Percentiles rank a stretch among this genome's conserved stretches.
phyloP scores from a whole-genome alignment of 2,113 vertebrate genomes.

The Phasianus colchicus region DNA sequence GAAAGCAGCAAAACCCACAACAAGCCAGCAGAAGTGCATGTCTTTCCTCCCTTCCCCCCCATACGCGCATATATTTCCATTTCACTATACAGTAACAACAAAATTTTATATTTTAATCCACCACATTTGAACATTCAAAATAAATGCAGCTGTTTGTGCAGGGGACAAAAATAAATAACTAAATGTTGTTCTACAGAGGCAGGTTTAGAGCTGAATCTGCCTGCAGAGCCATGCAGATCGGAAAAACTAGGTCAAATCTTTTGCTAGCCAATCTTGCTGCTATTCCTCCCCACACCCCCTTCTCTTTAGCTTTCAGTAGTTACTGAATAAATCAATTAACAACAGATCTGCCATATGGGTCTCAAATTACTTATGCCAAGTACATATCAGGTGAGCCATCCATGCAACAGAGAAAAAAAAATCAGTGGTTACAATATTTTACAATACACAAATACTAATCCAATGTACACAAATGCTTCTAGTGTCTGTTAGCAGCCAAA shows the following conservation, averaged over 20 bases:
- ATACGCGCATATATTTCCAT: not conserved
- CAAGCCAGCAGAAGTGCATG: not conserved
- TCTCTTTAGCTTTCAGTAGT: not conserved
- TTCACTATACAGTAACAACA: not conserved
- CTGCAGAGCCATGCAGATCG: slow-evolving; percentile 23
- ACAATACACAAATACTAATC: slow-evolving; percentile 26
- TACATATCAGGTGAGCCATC: not conserved
- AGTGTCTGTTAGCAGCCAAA: not conserved
- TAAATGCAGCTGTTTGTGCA: not conserved
- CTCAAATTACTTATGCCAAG: not conserved
- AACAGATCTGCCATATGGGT: not conserved
- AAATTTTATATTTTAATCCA: not conserved
- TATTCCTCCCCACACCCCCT: not conserved
- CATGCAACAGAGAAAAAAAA: not conserved
- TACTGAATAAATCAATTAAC: slow-evolving; percentile 32
- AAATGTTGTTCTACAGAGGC: not conserved
- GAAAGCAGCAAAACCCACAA: not conserved
- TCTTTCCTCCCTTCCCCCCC: not conserved
- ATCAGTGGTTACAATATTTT: not conserved
- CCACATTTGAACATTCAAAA: not conserved
- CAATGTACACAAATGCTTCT: not conserved
- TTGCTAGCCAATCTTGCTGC: not conserved
- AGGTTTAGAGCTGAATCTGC: slow-evolving; percentile 32
- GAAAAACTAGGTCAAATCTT: slow-evolving; percentile 64
- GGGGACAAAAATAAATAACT: not conserved